Base-by-base conservation (phyloP, 2,888 invertebrate species). In the Dioctria rufipes region DNA sequence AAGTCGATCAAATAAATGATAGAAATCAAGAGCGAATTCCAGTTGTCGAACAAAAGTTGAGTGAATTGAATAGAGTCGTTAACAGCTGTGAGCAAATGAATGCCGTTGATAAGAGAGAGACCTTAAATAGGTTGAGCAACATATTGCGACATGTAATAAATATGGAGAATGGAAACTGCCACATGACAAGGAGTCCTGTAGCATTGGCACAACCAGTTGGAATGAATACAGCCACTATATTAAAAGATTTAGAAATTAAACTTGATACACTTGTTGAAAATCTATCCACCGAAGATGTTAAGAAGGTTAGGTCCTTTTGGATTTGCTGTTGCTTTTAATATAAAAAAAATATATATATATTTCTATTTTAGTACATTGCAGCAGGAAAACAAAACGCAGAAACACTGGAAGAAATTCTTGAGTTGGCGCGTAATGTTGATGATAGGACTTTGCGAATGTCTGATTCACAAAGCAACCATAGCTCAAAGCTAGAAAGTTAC, bases 1-100 rank as follows among this genome's bases (percentile, higher is more conserved):
- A 89, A 84, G 82, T 89, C n/a, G 87, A 87, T 42, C 84, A 87
- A 6, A 84, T 87, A 9, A 88, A 89, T 81, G 86, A 85, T 13
- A 61, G 43, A 58, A 25, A 25, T 5, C 61, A 58, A 9, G 61
- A 58, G 13, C 37, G 54, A 3, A 75, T 75, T 4, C 58, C 58
- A 79, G 83, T 87, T n/a, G 85, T 83, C 37, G 51, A 78, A 11
- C 37, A 46, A 46, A 51, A 80, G 25, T 8, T 77, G n/a, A 58
- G 67, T 83, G 84, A 58, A 84, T 83, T 80, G 46, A 80, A 42
- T 78, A 75, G 78, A 11, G 81, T 80, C 37, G 43, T 71, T 71
- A 77, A 13, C 49, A 78, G 5, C 77, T 73, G 51, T 25, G 73
- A 63, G 66, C 54, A 11, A 61, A 79, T 49, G 13, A 82, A 5